phyloP scores from a whole-genome alignment of 2,888 invertebrate genomes.

The Drosophila antonietae region DNA sequence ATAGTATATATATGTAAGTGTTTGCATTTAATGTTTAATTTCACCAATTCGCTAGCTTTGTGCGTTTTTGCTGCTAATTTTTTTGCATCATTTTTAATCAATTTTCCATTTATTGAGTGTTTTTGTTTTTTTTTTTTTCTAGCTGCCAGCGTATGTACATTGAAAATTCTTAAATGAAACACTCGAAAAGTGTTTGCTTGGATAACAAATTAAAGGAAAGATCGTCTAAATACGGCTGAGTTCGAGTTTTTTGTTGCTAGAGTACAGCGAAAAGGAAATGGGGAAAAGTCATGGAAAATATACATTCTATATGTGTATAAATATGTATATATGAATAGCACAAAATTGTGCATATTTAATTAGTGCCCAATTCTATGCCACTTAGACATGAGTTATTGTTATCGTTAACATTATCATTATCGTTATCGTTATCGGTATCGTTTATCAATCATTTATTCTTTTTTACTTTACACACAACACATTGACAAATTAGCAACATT shows the following conservation, averaged over 20 bases:
- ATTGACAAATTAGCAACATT: conserved; percentile 50
- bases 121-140: conserved; percentile 9
- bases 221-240: conserved; percentile 39
- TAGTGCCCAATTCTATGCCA: conserved; percentile 56
- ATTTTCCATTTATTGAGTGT: conserved; percentile 8
- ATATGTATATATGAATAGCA: conserved; percentile 40
- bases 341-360: conserved; percentile 73
- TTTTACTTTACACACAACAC: conserved; percentile 47
- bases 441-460: conserved; percentile 25
- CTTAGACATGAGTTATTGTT: conserved; percentile 50
- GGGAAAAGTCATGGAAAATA: conserved; percentile 11
- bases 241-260: not conserved
- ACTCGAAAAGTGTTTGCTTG: conserved; percentile 18
- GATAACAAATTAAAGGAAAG: conserved; percentile 24
- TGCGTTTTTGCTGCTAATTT: conserved; percentile 56
- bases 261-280: not conserved
- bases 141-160: conserved; percentile 55
- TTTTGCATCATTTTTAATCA: not conserved
- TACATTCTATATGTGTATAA: not conserved
- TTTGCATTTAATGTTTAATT: conserved; percentile 61
- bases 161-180: conserved; percentile 27
- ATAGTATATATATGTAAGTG: conserved; percentile 16
- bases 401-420: conserved; percentile 42
- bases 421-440: conserved; percentile 30
- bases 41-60: conserved; percentile 79